A percentile compares a stretch with the other conserved stretches of the same genome.
phyloP scores from a whole-genome alignment of 2,888 invertebrate genomes.

The Drosophila ezoana region DNA sequence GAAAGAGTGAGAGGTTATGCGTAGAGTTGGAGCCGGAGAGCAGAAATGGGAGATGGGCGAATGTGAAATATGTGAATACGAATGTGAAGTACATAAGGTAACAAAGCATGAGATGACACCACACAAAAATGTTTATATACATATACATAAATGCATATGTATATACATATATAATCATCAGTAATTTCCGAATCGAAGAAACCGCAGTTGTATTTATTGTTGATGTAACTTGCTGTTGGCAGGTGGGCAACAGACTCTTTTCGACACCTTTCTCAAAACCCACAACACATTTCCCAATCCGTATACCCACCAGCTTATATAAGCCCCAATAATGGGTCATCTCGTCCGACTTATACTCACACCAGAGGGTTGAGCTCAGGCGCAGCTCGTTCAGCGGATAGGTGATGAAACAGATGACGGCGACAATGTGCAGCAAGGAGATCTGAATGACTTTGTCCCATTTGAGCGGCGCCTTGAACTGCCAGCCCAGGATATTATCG shows the following conservation, averaged over 20 bases:
- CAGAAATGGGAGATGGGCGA: conserved; percentile 15
- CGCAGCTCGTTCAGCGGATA: conserved; percentile 80
- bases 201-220: conserved; percentile 24
- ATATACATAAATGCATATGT: not conserved
- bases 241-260: conserved; percentile 30
- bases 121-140: conserved; percentile 18
- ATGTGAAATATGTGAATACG: conserved; percentile 11
- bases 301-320: conserved; percentile 5
- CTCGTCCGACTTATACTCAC: conserved; percentile 85
- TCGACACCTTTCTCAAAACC: conserved; percentile 35
- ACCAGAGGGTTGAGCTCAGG: conserved; percentile 86
- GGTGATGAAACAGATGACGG: conserved; percentile 83
- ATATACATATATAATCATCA: conserved; percentile 15
- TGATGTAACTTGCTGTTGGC: conserved; percentile 31
- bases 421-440: conserved; percentile 85
- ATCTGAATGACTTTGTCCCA: conserved; percentile 88
- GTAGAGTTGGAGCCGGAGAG: conserved; percentile 8
- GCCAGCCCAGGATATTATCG: conserved; percentile 82
- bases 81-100: conserved; percentile 17
- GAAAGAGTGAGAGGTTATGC: not conserved
- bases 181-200: conserved; percentile 33
- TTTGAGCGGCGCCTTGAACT: conserved; percentile 87
- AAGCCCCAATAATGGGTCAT: conserved; percentile 4
- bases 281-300: conserved; percentile 1
- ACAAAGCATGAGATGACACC: conserved; percentile 24